Conservation (phyloP, 2,888 invertebrate genomes). For the Sthenelais limicola region DNA sequence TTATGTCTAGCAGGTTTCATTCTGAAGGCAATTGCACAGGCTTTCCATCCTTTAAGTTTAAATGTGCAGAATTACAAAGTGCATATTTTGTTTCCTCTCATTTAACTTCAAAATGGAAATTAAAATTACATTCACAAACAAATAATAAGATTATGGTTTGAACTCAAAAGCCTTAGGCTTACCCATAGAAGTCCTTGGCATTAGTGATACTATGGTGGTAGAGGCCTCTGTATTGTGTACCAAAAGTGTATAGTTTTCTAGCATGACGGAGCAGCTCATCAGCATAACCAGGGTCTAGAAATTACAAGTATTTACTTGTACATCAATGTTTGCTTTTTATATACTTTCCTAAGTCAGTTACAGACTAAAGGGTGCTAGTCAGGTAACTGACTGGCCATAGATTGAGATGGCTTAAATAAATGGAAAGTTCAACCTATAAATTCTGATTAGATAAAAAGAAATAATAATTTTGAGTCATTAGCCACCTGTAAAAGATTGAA, state of each 20-base stretch:
- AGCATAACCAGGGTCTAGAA: slow-evolving; percentile 13
- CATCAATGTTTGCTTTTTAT: background rate
- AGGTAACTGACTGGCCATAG: too few relatives aligned
- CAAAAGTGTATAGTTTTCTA: slow-evolving; percentile 75
- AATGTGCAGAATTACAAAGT: too few relatives aligned
- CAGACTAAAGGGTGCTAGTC: too few relatives aligned
- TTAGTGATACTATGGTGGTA: slow-evolving; percentile 76
- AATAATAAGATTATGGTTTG: too few relatives aligned
- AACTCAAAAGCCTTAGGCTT: background rate
- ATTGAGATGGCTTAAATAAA: too few relatives aligned
- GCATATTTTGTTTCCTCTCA: too few relatives aligned
- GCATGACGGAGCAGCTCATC: slow-evolving; percentile 16
- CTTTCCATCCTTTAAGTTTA: too few relatives aligned
- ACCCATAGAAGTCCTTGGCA: slow-evolving; percentile 73
- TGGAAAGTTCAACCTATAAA: background rate
- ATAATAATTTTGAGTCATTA: background rate
- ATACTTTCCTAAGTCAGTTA: background rate
- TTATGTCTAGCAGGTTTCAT: too few relatives aligned
- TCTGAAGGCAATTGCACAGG: too few relatives aligned
- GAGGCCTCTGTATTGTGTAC: slow-evolving; percentile 73
- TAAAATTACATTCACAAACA: too few relatives aligned
- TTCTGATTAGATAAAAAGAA: background rate
- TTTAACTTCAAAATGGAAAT: too few relatives aligned
- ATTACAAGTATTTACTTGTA: background rate
- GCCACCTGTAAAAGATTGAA: background rate